A percentile compares a stretch with the other conserved stretches of the same genome.
Conservation (phyloP, 1,140 invertebrate species). For the Sycophila sp. region DNA sequence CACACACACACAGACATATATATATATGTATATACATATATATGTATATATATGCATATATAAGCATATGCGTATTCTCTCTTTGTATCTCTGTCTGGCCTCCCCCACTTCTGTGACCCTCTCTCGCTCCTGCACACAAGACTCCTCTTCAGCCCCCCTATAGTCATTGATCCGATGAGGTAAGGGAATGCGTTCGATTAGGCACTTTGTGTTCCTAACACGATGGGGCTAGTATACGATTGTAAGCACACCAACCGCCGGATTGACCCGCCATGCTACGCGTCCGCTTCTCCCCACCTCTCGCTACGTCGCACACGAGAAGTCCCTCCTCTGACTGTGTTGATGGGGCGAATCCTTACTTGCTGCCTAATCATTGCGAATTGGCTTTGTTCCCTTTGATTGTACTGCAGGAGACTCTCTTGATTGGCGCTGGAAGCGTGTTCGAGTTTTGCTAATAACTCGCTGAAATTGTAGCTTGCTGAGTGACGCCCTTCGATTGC, state of each 20-base stretch:
- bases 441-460: too few species aligned
- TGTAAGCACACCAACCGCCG: background rate
- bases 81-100: too few species aligned
- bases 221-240: background rate
- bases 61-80: too few species aligned
- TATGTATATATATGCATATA: background rate
- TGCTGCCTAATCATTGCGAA: constrained; percentile 18
- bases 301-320: too few species aligned
- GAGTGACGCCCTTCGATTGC: too few species aligned
- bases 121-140: too few species aligned
- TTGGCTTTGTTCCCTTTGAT: constrained; percentile 27
- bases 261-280: background rate
- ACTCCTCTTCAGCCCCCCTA: too few species aligned
- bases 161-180: background rate
- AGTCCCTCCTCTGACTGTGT: background rate
- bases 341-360: constrained; percentile 7
- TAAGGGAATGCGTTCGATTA: constrained; percentile 22
- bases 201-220: constrained; percentile 7
- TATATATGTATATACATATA: background rate
- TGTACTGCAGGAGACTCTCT: background rate
- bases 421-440: constrained; percentile 1
- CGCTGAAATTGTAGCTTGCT: too few species aligned
- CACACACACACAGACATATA: too few species aligned
- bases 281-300: background rate
- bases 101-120: background rate